Evolutionary conservation across 2,797 vertebrate species (phyloP).

Genomic region (Sebastes miniatus): DNA sequence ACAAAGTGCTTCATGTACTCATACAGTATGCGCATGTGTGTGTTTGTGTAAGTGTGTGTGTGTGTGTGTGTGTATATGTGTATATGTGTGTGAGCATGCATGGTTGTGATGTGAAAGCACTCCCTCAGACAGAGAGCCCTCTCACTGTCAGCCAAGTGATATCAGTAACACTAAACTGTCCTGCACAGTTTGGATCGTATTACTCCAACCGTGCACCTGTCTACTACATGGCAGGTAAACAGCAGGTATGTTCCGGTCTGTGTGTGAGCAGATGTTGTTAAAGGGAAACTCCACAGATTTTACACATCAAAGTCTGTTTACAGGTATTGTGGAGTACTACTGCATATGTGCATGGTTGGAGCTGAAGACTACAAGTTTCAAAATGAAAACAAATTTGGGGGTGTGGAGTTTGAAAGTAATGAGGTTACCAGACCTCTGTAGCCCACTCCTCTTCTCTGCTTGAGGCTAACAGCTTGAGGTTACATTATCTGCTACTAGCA

Average conservation of each 20-base stretch:
- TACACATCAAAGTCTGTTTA: background rate
- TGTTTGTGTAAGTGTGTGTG: background rate
- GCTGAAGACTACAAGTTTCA: background rate
- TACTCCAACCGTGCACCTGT: constrained; percentile 29
- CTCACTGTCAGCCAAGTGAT: constrained; percentile 63
- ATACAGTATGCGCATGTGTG: background rate
- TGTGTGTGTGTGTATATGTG: background rate
- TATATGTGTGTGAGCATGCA: constrained; percentile 14
- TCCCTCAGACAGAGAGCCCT: constrained; percentile 63
- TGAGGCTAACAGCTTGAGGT: background rate
- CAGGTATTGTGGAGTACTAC: background rate
- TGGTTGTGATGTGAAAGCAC: constrained; percentile 49
- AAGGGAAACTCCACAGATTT: background rate
- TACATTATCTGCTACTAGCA: background rate
- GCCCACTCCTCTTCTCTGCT: background rate
- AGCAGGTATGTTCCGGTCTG: background rate
- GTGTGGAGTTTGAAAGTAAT: background rate
- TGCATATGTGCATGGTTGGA: background rate
- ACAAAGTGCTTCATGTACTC: constrained; percentile 23
- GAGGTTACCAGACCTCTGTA: background rate
- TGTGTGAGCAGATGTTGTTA: background rate
- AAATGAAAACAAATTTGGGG: background rate
- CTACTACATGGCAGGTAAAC: constrained; percentile 14
- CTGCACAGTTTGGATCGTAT: constrained; percentile 32
- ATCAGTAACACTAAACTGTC: constrained; percentile 71